These are phyloP conservation scores for Glaucopsyche alexis DNA, from an alignment of 2,888 invertebrate species.

Conservation along the genomic window DNA sequence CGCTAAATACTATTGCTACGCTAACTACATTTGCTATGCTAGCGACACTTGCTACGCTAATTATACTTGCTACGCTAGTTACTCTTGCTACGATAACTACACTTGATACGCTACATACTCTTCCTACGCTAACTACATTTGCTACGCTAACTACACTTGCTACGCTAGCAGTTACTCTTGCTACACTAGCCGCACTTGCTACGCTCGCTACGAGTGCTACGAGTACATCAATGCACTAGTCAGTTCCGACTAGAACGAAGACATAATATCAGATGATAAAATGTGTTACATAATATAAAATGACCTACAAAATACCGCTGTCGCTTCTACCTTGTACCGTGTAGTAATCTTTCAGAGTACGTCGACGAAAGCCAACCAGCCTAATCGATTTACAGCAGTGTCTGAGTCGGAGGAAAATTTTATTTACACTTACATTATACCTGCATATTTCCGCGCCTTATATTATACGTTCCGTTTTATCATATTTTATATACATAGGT, in stretches of 20 bases:
- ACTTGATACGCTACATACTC: background rate
- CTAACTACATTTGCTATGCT: background rate
- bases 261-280: too few relatives aligned
- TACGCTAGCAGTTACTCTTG: too few relatives aligned
- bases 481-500: too few relatives aligned
- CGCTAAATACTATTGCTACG: too few relatives aligned
- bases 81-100: background rate
- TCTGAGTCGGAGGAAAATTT: conserved; percentile 52
- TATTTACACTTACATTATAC: conserved; percentile 58
- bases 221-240: too few relatives aligned
- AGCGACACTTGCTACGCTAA: background rate
- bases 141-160: conserved; percentile 8
- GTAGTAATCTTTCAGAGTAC: conserved; percentile 57
- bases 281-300: background rate
- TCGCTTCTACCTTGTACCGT: conserved; percentile 40
- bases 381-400: conserved; percentile 66
- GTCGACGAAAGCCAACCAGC: conserved; percentile 61
- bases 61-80: background rate
- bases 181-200: too few relatives aligned
- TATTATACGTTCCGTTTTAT: conserved; percentile 2
- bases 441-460: conserved; percentile 38
- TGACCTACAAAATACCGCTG: conserved; percentile 29
- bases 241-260: too few relatives aligned
- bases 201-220: too few relatives aligned
- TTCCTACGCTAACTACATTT: background rate